Percentiles rank a stretch among this genome's conserved stretches.
Conservation (phyloP, 2,888 invertebrate genomes). For the Calliopum simillimum region DNA sequence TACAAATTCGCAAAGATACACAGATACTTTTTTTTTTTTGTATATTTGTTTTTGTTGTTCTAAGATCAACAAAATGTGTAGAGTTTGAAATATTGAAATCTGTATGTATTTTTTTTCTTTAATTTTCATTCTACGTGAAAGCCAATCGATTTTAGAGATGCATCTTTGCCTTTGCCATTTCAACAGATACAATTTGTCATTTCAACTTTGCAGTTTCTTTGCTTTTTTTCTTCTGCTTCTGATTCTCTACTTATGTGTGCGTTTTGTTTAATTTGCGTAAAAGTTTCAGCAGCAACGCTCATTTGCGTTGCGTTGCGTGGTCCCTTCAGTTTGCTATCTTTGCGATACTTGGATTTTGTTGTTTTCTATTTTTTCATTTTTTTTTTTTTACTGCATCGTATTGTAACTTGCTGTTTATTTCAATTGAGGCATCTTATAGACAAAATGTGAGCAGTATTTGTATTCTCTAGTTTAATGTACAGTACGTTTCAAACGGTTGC, state of each 20-base stretch:
- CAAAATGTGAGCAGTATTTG: not conserved
- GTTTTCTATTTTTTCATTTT: slow-evolving; percentile 1
- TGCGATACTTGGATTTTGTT: no score
- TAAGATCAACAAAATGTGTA: slow-evolving; percentile 6
- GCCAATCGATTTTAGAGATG: slow-evolving; percentile 16
- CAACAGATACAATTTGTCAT: slow-evolving; percentile 19
- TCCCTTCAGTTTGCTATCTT: not conserved
- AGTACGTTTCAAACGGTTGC: slow-evolving; percentile 20
- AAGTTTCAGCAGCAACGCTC: no score
- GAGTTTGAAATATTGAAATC: not conserved
- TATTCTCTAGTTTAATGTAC: slow-evolving; percentile 6
- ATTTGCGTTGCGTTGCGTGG: not conserved
- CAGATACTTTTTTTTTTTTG: not conserved
- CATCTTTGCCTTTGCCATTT: not conserved
- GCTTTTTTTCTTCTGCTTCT: not conserved
- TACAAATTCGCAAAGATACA: not conserved
- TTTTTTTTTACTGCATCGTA: slow-evolving; percentile 2
- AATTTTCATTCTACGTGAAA: not conserved
- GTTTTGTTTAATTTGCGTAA: not conserved
- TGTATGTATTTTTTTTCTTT: not conserved
- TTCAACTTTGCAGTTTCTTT: not conserved
- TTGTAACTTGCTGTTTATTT: not conserved
- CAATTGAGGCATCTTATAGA: not conserved
- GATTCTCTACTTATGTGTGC: not conserved
- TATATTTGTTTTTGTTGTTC: not conserved